Evolutionary conservation across 1,140 invertebrate species (phyloP).

Genomic region (Heterodera schachtii): DNA sequence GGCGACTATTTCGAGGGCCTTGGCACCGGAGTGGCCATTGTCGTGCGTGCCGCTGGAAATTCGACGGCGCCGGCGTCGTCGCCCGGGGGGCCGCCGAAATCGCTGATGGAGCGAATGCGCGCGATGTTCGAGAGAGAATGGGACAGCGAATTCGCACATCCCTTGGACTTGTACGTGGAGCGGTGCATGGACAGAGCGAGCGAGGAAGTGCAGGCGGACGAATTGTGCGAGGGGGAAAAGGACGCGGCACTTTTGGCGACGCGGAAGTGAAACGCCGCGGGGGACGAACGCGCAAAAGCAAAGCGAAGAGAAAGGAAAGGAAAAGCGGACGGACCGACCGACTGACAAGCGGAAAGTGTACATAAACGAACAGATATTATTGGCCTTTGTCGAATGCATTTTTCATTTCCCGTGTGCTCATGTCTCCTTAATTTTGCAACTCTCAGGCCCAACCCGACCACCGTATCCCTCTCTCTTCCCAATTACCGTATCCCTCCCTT

Average conservation of each 20-base stretch:
- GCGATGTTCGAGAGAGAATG: conserved; percentile 56
- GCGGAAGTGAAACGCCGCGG: neutral
- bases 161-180: conserved; percentile 53
- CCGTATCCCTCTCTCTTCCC: too few relatives aligned
- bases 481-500: too few relatives aligned
- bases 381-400: neutral
- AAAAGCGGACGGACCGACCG: too few relatives aligned
- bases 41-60: conserved; percentile 50
- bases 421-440: too few relatives aligned
- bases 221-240: conserved; percentile 60
- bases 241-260: conserved; percentile 51
- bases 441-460: too few relatives aligned
- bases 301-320: too few relatives aligned
- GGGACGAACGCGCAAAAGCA: neutral
- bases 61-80: neutral
- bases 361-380: neutral
- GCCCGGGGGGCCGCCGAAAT: conserved; percentile 9
- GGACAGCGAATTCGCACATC: conserved; percentile 59
- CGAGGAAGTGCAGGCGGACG: conserved; percentile 12
- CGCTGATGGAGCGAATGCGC: conserved; percentile 46
- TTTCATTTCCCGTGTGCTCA: too few relatives aligned
- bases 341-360: neutral
- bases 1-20: conserved; percentile 95
- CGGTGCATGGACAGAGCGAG: conserved; percentile 41
- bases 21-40: conserved; percentile 73